Base-by-base conservation (phyloP, 2,113 vertebrate species). In the Forbesichthys papilliferus region DNA sequence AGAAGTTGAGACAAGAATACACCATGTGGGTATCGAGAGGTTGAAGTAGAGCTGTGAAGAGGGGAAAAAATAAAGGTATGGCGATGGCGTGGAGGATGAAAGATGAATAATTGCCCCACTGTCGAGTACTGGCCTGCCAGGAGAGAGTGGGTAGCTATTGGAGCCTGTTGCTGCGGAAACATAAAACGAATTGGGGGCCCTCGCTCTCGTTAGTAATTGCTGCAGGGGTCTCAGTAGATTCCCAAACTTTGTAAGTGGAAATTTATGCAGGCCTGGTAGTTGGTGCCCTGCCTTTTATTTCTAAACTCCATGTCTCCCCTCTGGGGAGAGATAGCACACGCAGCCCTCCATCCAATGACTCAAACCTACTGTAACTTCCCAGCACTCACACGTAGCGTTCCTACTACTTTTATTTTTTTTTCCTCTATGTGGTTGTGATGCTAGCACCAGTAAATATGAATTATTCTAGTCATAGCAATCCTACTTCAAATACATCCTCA, bases 21-120 rank as follows among this genome's bases (percentile, higher is more conserved):
- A 68, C 48, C 64, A 77, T 70, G 71, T 66, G 79, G 76, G 83
- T 11, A 49, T 14, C 3, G 18, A 66, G 48, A 66, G 64, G 27
- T 27, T 27, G 27, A 66, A 87, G 78, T 67, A 68, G 67, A 83
- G 81, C 68, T 78, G 67, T 72, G 64, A 63, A 85, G 78, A 82
- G 27, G 27, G 27, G 77, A 70, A 76, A 71, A 11, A 42, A 42
- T 42, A 63, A 79, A 75, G 81, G 78, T 82, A 81, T 78, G 71
- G 48, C 62, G 65, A 69, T 82, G 69, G 69, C 54, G 52, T 61
- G 71, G 69, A 79, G 79, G 87, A 91, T 92, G 88, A 88, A 92
- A 92, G 92, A 92, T 92, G 92, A 93, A 93, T 93, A 92, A 91
- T 92, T 92, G 85, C 87, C 10, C 83, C 58, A 18, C 84, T 92